A percentile compares a stretch with the other conserved stretches of the same genome.
Evolutionary conservation across 2,113 vertebrate species (phyloP).

Genomic region (Hemicordylus capensis): DNA sequence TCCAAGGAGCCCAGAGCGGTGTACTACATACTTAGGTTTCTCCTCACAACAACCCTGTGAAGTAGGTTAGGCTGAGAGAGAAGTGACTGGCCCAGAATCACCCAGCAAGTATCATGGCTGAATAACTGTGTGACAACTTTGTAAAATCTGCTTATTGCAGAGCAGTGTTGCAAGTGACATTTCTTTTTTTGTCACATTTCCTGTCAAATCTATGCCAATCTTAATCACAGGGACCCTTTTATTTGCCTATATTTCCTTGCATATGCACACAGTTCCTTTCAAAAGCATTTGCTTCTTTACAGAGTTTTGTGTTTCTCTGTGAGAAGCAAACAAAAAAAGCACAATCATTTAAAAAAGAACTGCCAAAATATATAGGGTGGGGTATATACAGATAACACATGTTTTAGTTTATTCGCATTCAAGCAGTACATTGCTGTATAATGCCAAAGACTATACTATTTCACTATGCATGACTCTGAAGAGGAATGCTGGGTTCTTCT

Average conservation of each 20-base stretch:
- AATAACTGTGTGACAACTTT: neutral
- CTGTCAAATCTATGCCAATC: neutral
- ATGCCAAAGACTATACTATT: neutral
- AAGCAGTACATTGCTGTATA: neutral
- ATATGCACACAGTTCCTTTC: neutral
- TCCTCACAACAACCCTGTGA: too few species aligned
- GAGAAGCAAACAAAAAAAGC: neutral
- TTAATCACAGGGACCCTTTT: neutral
- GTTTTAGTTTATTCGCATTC: constrained; percentile 13
- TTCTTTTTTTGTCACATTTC: neutral
- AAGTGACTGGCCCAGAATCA: too few species aligned
- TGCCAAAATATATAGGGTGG: neutral
- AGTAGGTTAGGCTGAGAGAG: too few species aligned
- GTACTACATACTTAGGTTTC: too few species aligned
- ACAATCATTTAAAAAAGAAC: neutral
- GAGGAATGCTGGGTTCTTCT: constrained; percentile 10
- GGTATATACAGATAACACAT: neutral
- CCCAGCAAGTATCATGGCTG: too few species aligned
- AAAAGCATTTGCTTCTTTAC: neutral
- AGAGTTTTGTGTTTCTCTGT: neutral
- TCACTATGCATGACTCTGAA: constrained; percentile 27
- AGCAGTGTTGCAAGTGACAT: neutral
- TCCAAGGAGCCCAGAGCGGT: too few species aligned
- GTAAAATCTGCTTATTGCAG: neutral
- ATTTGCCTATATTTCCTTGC: neutral